Base-by-base conservation (phyloP, 2,797 vertebrate species). In the Meriones psammophilus region DNA sequence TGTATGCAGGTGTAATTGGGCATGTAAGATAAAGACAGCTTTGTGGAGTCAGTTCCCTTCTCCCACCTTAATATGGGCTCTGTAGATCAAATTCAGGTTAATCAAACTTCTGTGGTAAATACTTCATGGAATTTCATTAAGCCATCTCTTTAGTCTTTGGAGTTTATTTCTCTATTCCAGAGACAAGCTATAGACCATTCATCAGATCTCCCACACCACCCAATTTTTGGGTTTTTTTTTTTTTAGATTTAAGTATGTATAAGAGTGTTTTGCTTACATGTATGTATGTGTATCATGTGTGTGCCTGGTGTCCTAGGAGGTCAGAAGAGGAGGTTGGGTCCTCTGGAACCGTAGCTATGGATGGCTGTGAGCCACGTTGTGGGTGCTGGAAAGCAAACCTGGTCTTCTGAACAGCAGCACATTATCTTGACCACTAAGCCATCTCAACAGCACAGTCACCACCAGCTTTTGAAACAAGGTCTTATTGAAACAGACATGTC, bases 121-220 rank as follows among this genome's bases (percentile, higher is more conserved):
- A 36, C 46, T 69, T 71, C 15, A 54, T 54, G 17, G 18, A 20
- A 12, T 71, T 54, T 2, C 6, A 12, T 20, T 71, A 64, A 36
- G 33, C 66, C 22, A 15, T 54, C 14, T 50, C 50, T 50, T 4
- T 50, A 50, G 50, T 42, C 42, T 42, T 42, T 42, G 42, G 42
- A 42, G 42, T 42, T 42, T 42, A 91, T 85, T 95, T 95, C 46
- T 91, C 20, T 86, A 10, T 80, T 77, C 71, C 36, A 92, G 60
- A 39, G 33, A 88, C 30, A 93, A 81, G 84, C 50, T 62, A 89
- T 0, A 91, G 26, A 17, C 22, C 17, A 71, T n/a, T 50, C 18
- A 39, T 14, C 69, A 95, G 79, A 89, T 73, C 46, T 39, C 54
- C 46, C 3, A 58, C 17, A 89, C 8, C 4, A 54, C 7, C 14